Base-by-base conservation (phyloP, 2,113 vertebrate genomes). In the Coptodon rendalli region DNA sequence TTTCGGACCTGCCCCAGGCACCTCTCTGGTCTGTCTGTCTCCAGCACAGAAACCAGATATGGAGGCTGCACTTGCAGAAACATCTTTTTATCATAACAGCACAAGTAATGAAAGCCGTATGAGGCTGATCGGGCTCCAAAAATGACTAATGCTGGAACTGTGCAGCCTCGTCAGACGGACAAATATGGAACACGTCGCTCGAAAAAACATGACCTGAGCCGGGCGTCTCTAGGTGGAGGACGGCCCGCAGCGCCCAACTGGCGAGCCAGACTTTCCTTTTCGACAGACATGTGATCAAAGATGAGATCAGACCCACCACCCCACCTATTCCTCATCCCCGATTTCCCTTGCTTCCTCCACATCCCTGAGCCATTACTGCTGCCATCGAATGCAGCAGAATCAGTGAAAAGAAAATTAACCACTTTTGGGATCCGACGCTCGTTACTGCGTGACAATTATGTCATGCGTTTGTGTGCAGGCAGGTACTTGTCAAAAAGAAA, bases 141-240 rank as follows among this genome's bases (percentile, higher is more conserved):
- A 86, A 92, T 95, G 95, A 96, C 93, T 94, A 93, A 95, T 87
- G 81, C 91, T 73, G 89, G 86, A 95, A 84, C 90, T 7, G 87
- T 14, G 87, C 45, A 29, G 82, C 90, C 92, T 79, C 85, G 87
- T 95, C 93, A 90, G 90, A 82, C 80, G 43, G 83, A 92, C 92
- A 91, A 92, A 93, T 92, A 82, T 22, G 80, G 87, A 94, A 87
- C 92, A 68, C 81, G 38, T n/a, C 40, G 80, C 79, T 84, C 6
- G 9, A 84, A 91, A 85, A 90, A 86, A 89, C 80, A 78, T 50
- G 89, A 94, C 84, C 92, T 19, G 85, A 88, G 80, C 87, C 2
- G 50, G 68, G 81, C 68, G 91, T 85, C 84, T 89, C 82, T 50
- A 31, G 86, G 90, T 83, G 83, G 84, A 85, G 84, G 73, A 54